Conservation (phyloP, 2,888 invertebrate species). For the Polymixis flavicincta region DNA sequence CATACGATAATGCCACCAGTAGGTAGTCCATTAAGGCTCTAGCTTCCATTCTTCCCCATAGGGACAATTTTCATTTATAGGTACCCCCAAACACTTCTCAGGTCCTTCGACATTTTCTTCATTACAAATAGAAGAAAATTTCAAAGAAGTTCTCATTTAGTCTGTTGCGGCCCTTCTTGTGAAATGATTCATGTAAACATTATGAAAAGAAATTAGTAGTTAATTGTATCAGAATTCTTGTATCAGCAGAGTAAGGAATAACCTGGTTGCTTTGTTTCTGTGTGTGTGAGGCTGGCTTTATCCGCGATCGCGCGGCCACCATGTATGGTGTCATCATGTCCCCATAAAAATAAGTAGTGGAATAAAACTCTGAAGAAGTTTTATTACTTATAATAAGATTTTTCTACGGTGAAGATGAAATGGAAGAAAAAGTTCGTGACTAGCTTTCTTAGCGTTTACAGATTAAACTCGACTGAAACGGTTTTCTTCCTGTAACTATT, state of each 20-base stretch:
- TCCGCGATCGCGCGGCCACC: background rate
- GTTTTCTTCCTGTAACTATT: conserved; percentile 1
- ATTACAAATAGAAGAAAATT: background rate
- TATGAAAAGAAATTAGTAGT: background rate
- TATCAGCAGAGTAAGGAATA: background rate
- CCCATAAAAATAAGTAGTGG: conserved; percentile 29
- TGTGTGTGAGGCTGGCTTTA: conserved; percentile 7
- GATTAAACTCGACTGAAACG: conserved; percentile 16
- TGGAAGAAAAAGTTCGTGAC: conserved; percentile 23
- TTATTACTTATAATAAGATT: conserved; percentile 44
- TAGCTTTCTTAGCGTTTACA: conserved; percentile 27
- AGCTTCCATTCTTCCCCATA: background rate
- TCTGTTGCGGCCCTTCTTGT: background rate
- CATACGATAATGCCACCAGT: too few relatives aligned
- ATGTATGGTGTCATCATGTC: conserved; percentile 34
- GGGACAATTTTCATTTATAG: background rate
- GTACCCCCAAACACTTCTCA: background rate
- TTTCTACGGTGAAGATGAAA: conserved; percentile 21
- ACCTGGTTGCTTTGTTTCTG: background rate
- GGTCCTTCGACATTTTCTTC: background rate
- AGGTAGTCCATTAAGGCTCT: background rate
- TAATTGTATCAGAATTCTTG: background rate
- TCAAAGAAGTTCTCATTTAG: background rate
- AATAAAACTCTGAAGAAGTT: conserved; percentile 35
- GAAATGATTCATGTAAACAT: background rate